Percentiles rank a stretch among this genome's conserved stretches.
phyloP scores from a whole-genome alignment of 2,888 invertebrate genomes.

The Chouioia cunea region DNA sequence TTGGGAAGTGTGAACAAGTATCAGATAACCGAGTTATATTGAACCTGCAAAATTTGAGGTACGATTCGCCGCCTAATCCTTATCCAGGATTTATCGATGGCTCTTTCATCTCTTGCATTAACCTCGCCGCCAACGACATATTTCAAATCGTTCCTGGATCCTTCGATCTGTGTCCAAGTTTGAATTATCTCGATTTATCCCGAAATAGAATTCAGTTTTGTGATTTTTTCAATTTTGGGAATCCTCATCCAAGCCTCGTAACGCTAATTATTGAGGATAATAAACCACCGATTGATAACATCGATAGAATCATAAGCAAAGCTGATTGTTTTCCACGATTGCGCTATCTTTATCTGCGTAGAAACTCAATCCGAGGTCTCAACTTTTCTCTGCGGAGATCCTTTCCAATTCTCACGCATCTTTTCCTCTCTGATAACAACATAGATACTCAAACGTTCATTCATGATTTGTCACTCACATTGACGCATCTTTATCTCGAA shows the following conservation, averaged over 20 bases:
- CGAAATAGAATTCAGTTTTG: slow-evolving; percentile 57
- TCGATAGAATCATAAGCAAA: slow-evolving; percentile 43
- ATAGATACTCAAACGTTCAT: slow-evolving; percentile 53
- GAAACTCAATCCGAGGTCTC: slow-evolving; percentile 52
- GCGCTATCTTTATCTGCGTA: slow-evolving; percentile 56
- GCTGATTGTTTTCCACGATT: slow-evolving; percentile 54
- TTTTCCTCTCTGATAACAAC: slow-evolving; percentile 58
- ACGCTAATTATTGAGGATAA: slow-evolving; percentile 57
- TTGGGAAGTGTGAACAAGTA: slow-evolving; percentile 56
- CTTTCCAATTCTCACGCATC: slow-evolving; percentile 57
- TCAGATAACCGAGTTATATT: slow-evolving; percentile 50
- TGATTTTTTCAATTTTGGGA: slow-evolving; percentile 54
- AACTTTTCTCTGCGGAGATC: slow-evolving; percentile 50
- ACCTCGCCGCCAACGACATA: slow-evolving; percentile 54
- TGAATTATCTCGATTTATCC: slow-evolving; percentile 57
- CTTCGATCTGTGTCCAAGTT: slow-evolving; percentile 54
- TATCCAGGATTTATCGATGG: slow-evolving; percentile 55
- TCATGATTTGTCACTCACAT: slow-evolving; percentile 51
- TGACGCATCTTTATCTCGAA: slow-evolving; percentile 57
- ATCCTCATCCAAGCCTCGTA: slow-evolving; percentile 49
- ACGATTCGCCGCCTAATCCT: slow-evolving; percentile 43
- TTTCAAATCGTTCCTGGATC: slow-evolving; percentile 50
- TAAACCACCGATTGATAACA: slow-evolving; percentile 47
- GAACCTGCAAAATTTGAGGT: slow-evolving; percentile 51
- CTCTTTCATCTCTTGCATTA: slow-evolving; percentile 53